Evolutionary conservation across 2,113 vertebrate species (phyloP), one percentile per base, ranked within the genome.

Genomic region (Corydoras maculifer): DNA sequence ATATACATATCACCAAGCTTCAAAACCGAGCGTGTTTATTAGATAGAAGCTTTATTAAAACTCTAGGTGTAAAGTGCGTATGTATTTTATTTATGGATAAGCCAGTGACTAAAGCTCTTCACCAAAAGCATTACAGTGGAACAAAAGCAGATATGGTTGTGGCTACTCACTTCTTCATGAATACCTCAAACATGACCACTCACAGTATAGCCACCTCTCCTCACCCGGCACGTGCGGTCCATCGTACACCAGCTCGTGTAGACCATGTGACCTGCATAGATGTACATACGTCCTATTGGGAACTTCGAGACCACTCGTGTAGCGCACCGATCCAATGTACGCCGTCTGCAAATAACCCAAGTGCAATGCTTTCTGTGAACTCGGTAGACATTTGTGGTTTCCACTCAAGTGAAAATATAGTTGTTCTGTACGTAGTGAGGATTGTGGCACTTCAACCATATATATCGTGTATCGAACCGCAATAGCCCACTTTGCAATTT

Each of bases 1-100:
- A 76, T 74, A 82, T 78, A 84, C 84, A 84, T 83, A 85, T 87
- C 84, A 84, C 72, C 58, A 69, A 84, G 78, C 80, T 84, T 80
- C 81, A 80, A 81, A 83, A 86, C 82, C 81, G 84, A 71, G 81
- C 80, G 79, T 82, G 18, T 67, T 73, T 12, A 49, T 58, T 60
- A 75, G 82, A 15, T 66, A 66, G 57, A 65, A 75, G 75, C 15
- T 73, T 43, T 69, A 65, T 61, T 69, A 59, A 65, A 32, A 29
- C 31, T 62, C 10, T 73, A 18, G 2, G 35, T 53, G 43, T 53
- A 62, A 71, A 62, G 60, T 75, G 69, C 64, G 14, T 59, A 63
- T 8, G 72, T 63, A 66, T 64, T 25, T 72, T 73, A 78, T 79
- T 75, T 79, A 75, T 79, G 75, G 55, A 61, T 69, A 35, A 58